Base-by-base conservation (phyloP, 1,140 invertebrate genomes). In the Sitophilus oryzae region DNA sequence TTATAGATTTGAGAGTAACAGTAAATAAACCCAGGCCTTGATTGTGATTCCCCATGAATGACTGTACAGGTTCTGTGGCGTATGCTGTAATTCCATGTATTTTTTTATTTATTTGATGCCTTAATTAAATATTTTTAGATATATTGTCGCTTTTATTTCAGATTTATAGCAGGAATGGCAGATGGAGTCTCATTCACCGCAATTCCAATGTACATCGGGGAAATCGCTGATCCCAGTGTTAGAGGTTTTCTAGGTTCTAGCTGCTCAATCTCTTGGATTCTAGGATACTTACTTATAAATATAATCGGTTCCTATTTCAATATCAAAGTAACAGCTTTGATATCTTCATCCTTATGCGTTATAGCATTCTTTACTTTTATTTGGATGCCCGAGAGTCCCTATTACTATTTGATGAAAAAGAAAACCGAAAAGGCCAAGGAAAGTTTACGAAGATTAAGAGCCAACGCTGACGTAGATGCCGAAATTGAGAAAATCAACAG, bases 321-420 rank as follows among this genome's bases (percentile, higher is more conserved):
- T 21, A 79, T 80, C 50, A 72, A 77, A 22, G 73, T 77, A 0
- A 76, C 81, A n/a, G 78, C 80, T 0, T 71, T 75, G 9, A 75
- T 83, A 35, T 79, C 80, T 56, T 74, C 82, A 16, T 63, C 74
- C 0, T 68, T 83, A 23, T 76, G 83, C 0, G 67, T 82, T 0
- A 56, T 83, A 1, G 82, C 85, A 55, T 74, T 84, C 9, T 53
- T 83, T 0, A 78, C 77, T 1, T 84, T 88, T 66, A 73, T 74
- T 34, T 82, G 79, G 61, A 83, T 89, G 76, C 87, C 88, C 0
- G 89, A 91, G 71, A 88, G 88, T 5, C 88, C 89, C 0, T 82
- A 89, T 57, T 90, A 81, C 59, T 74, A 82, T 23, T 73, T 80
- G 0, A 78, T 77, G 43, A 78, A 77, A n/a, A 77, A 80, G 3